A percentile compares a stretch with the other conserved stretches of the same genome.
These are phyloP conservation scores for Lasioglossum morio DNA, from an alignment of 2,888 invertebrate species.

Conservation along the genomic window DNA sequence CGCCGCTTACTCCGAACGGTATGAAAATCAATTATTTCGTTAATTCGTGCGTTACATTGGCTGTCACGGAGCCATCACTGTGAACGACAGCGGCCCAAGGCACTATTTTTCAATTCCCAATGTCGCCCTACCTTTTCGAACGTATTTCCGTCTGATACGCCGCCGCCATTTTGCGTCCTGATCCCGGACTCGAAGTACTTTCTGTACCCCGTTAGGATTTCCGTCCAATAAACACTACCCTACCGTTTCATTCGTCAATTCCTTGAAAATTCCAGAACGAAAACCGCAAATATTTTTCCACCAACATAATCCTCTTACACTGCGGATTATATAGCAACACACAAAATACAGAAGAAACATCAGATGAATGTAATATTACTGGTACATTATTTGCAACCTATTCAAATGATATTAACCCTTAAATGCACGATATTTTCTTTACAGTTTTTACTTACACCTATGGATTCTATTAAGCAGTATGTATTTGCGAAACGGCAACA, in stretches of 20 bases:
- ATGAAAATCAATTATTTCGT: conserved; percentile 78
- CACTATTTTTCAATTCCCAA: conserved; percentile 82
- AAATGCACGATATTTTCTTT: no score
- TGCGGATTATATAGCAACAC: not conserved
- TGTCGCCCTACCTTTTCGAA: conserved; percentile 75
- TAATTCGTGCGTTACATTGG: conserved; percentile 82
- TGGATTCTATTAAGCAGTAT: no score
- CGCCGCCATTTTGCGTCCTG: conserved; percentile 62
- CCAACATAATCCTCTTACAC: no score
- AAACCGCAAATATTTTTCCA: not conserved
- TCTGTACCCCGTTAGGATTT: not conserved
- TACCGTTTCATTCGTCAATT: not conserved
- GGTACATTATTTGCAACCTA: not conserved
- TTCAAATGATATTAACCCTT: not conserved
- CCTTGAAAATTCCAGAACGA: not conserved
- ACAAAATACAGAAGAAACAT: not conserved
- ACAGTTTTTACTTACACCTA: no score
- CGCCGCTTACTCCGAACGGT: conserved; percentile 75
- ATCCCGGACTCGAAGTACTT: conserved; percentile 27
- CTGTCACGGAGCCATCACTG: conserved; percentile 81
- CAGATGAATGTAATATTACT: no score
- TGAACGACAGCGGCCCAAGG: conserved; percentile 82
- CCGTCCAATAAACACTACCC: not conserved
- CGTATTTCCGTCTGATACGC: conserved; percentile 68
- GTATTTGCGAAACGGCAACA: no score